These are phyloP conservation scores for Barbus barbus DNA, from an alignment of 2,113 vertebrate genomes.

Conservation along the genomic window DNA sequence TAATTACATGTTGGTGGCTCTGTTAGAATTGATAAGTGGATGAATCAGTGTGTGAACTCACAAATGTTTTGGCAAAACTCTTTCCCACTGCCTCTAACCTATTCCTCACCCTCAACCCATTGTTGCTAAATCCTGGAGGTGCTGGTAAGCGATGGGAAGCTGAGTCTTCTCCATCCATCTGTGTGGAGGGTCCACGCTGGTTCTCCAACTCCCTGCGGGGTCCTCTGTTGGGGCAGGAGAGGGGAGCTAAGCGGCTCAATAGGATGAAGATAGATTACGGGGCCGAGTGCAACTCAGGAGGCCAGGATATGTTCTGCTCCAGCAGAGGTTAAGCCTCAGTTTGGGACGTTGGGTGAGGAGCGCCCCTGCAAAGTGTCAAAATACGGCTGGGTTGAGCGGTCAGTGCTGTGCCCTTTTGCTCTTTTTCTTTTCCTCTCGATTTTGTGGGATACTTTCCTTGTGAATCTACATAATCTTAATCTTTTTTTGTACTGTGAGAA, in stretches of 20 bases:
- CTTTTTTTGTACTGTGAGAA: constrained; percentile 4
- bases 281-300: constrained; percentile 51
- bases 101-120: not conserved
- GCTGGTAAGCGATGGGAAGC: constrained; percentile 27
- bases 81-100: not conserved
- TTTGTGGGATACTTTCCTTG: constrained; percentile 13
- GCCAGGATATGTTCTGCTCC: constrained; percentile 56
- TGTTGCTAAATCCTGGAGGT: constrained; percentile 12
- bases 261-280: constrained; percentile 56
- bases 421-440: constrained; percentile 13
- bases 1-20: not conserved
- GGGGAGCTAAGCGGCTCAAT: constrained; percentile 49
- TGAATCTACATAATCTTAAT: not conserved
- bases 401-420: constrained; percentile 39
- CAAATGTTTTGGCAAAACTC: constrained; percentile 6
- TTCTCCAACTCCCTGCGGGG: constrained; percentile 42
- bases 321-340: constrained; percentile 54
- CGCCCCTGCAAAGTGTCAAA: constrained; percentile 45
- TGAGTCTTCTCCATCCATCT: constrained; percentile 31
- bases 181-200: constrained; percentile 32
- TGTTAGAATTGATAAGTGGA: not conserved
- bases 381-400: constrained; percentile 46
- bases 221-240: constrained; percentile 44
- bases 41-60: not conserved
- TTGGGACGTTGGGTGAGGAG: constrained; percentile 17